Conservation (phyloP, 2,113 vertebrate species). For the Nymphicus hollandicus region DNA sequence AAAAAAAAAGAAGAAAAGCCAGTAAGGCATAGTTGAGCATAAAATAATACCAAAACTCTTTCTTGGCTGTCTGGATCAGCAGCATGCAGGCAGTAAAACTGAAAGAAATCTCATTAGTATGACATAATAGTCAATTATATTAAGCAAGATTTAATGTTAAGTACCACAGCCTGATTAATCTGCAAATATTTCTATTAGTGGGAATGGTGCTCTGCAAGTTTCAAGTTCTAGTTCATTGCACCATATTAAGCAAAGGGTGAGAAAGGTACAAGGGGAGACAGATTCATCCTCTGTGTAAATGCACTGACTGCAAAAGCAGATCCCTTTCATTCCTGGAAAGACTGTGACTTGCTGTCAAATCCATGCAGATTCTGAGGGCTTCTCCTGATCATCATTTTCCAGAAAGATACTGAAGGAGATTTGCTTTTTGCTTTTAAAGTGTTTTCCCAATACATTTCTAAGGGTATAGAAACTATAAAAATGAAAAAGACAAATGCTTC, state of each 20-base stretch:
- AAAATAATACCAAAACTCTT: neutral
- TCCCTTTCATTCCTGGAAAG: neutral
- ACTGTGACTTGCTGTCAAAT: neutral
- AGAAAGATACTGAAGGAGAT: neutral
- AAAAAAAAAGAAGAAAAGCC: neutral
- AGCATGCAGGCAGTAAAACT: neutral
- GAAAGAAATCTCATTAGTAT: constrained; percentile 9
- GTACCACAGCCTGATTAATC: neutral
- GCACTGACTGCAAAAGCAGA: neutral
- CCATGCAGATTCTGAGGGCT: neutral
- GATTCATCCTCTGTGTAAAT: neutral
- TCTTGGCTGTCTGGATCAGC: neutral
- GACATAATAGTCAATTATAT: constrained; percentile 26
- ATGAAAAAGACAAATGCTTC: neutral
- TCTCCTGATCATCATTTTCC: neutral
- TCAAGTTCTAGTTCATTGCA: constrained; percentile 1
- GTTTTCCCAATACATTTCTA: neutral
- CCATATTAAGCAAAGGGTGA: neutral
- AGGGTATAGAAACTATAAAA: neutral
- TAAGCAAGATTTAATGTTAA: constrained; percentile 17
- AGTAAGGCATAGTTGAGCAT: neutral
- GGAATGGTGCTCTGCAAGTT: neutral
- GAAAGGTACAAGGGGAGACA: neutral
- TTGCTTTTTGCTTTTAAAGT: neutral
- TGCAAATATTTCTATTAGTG: neutral